Conservation (phyloP, 1,140 invertebrate genomes). For the Asobara japonica region DNA sequence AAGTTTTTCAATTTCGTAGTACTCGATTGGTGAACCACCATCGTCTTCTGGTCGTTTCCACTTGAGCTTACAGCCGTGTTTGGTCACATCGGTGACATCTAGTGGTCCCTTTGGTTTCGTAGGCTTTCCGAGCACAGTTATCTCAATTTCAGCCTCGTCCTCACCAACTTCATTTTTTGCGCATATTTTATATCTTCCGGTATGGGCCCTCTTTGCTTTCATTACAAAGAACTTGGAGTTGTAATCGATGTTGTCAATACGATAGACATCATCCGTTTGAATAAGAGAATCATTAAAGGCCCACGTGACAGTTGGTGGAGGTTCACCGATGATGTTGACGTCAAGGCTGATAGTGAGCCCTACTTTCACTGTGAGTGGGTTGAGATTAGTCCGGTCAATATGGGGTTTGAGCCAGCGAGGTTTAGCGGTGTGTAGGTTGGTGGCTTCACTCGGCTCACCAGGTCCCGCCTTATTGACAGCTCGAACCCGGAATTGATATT, state of each 20-base stretch:
- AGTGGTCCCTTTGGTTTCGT: conserved; percentile 77
- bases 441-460: conserved; percentile 94
- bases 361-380: conserved; percentile 85
- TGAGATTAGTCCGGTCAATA: conserved; percentile 91
- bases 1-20: conserved; percentile 97
- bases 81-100: conserved; percentile 89
- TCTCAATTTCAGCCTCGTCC: conserved; percentile 91
- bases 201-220: conserved; percentile 82
- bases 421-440: conserved; percentile 95
- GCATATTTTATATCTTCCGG: conserved; percentile 91
- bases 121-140: conserved; percentile 81
- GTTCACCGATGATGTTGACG: conserved; percentile 93
- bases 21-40: conserved; percentile 90
- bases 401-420: conserved; percentile 90
- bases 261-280: conserved; percentile 73
- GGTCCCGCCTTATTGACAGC: conserved; percentile 96
- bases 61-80: conserved; percentile 92
- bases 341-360: conserved; percentile 91
- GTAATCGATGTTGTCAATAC: conserved; percentile 88
- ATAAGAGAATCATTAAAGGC: conserved; percentile 81
- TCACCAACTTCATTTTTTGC: conserved; percentile 95
- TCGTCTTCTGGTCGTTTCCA: conserved; percentile 96
- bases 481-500: conserved; percentile 93
- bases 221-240: conserved; percentile 91
- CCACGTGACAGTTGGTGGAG: conserved; percentile 93